These are phyloP conservation scores for Entomobrya multifasciata DNA, from an alignment of 2,888 invertebrate species.

Conservation along the genomic window DNA sequence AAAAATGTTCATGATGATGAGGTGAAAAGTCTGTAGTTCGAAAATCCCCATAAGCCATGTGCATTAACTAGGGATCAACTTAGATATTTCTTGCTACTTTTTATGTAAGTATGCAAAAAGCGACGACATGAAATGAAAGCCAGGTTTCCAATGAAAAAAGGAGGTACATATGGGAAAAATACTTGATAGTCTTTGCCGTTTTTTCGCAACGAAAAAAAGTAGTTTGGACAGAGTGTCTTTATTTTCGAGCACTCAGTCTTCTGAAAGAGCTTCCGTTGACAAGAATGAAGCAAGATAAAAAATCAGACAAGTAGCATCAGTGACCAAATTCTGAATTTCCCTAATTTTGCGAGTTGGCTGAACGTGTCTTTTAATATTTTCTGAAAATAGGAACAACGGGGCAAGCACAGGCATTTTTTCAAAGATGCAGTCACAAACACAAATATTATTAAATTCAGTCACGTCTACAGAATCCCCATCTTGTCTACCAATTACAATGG, in stretches of 20 bases:
- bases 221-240: constrained; percentile 22
- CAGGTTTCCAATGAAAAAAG: neutral
- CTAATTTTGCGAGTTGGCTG: no score
- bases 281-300: constrained; percentile 9
- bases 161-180: neutral
- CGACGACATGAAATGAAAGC: constrained; percentile 23
- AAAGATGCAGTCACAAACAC: constrained; percentile 24
- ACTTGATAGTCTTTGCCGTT: no score
- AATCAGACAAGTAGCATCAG: neutral
- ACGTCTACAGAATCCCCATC: constrained; percentile 18
- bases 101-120: constrained; percentile 2
- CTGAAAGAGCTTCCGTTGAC: constrained; percentile 31
- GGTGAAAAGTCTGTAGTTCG: constrained; percentile 46
- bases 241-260: constrained; percentile 52
- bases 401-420: neutral
- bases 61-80: constrained; percentile 63
- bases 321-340: neutral
- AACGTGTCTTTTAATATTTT: no score
- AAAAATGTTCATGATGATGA: constrained; percentile 12
- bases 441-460: constrained; percentile 41
- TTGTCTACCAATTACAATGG: neutral
- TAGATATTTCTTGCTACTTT: constrained; percentile 20
- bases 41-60: constrained; percentile 50
- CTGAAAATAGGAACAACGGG: neutral
- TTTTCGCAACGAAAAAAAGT: neutral